Conservation (phyloP, 1,140 invertebrate genomes). For the Zeugodacus cucurbitae region DNA sequence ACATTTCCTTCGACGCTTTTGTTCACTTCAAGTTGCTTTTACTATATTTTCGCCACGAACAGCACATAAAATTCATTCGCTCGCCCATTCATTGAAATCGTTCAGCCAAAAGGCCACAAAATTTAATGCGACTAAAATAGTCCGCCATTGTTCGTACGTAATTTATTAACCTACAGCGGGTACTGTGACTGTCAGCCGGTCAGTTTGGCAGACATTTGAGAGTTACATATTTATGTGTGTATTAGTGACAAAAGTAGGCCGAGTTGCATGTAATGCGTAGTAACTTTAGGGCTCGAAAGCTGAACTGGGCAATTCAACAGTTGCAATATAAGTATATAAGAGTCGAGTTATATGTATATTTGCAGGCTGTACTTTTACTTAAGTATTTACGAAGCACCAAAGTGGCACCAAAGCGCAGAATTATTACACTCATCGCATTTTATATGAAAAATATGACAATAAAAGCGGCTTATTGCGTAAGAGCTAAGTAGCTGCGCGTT, state of each 20-base stretch:
- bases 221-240: not conserved
- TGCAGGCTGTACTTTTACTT: not conserved
- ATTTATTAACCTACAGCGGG: not conserved
- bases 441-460: too few relatives aligned
- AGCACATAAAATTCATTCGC: not conserved
- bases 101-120: not conserved
- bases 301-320: too few relatives aligned
- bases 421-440: not conserved
- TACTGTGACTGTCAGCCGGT: not conserved
- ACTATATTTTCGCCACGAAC: not conserved
- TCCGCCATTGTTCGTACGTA: not conserved
- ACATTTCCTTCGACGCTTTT: not conserved
- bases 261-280: not conserved
- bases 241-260: not conserved
- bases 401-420: not conserved
- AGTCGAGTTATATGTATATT: not conserved
- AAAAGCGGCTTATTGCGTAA: not conserved
- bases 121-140: not conserved
- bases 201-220: not conserved
- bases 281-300: too few relatives aligned
- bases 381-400: not conserved
- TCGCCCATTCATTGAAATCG: not conserved
- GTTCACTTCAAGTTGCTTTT: not conserved
- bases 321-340: not conserved
- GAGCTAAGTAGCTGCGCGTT: not conserved